Base-by-base conservation (phyloP, 2,888 invertebrate species). In the Hirtodrosophila trivittata region DNA sequence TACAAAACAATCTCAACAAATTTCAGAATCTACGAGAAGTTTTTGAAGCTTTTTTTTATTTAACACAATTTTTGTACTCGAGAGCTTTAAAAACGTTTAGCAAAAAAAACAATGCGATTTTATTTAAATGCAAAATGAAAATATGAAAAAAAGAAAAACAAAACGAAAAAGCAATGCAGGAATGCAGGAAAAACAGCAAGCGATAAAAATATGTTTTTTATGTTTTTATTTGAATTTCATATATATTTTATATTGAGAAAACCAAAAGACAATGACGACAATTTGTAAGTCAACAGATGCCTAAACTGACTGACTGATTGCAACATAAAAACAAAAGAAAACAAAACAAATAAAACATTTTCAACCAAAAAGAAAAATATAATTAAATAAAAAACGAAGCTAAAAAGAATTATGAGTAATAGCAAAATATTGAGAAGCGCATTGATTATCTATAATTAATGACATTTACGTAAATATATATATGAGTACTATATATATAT, bases 301-400 rank as follows among this genome's bases (percentile, higher is more conserved):
- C 87, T 83, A 87, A 81, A 84, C 87, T 86, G 82, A 86, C 82
- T 81, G 81, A 82, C 86, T 80, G 74, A 75, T 54, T 75, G 72
- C 71, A 74, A 71, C 43, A 58, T 49, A 50, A 67, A 58, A 33
- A 1, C 39, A 42, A 52, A 43, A n/a, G 7, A 26, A 56, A 37
- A 49, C 41, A 56, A 50, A 63, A 39, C 39, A 55, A 69, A 63
- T 41, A 63, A 45, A 74, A 65, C 55, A 55, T 57, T 58, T 80
- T 81, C 66, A 65, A 57, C 50, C 42, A 32, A 35, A 69, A 72
- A 4, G 6, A 25, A 25, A 3, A 28, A 9, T 28, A 9, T 28
- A n/a, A 49, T 37, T 30, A 32, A 51, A 58, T 56, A 28, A 37
- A 43, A 59, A 59, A 26, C 32, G 45, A 50, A 73, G 57, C 69